Percentiles rank a stretch among this genome's conserved stretches.
These are phyloP conservation scores for Sebastes paucispinis DNA, from an alignment of 2,797 vertebrate genomes.

Conservation along the genomic window DNA sequence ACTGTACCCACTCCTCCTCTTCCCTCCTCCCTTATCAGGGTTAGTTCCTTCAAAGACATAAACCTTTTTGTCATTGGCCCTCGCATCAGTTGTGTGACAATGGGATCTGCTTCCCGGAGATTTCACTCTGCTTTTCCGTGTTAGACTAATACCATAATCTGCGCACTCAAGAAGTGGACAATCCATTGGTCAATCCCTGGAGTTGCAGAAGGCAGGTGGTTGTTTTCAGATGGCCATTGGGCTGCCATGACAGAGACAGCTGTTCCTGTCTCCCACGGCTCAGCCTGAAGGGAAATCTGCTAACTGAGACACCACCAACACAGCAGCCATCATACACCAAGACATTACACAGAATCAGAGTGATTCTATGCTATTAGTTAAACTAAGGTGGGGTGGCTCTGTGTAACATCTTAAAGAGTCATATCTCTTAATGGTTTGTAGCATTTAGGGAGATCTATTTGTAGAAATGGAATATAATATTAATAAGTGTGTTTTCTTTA, in stretches of 20 bases:
- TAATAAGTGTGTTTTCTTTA: too few species aligned
- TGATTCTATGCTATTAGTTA: neutral
- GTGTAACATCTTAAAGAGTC: neutral
- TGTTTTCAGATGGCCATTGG: conserved; percentile 31
- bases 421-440: neutral
- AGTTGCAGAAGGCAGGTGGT: conserved; percentile 52
- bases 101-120: conserved; percentile 36
- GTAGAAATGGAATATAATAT: too few species aligned
- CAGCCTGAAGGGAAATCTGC: conserved; percentile 31
- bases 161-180: conserved; percentile 37
- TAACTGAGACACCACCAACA: conserved; percentile 2
- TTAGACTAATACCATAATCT: conserved; percentile 55
- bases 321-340: neutral
- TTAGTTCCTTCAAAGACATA: conserved; percentile 37
- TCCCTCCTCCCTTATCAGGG: conserved; percentile 24
- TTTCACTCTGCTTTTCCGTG: conserved; percentile 30
- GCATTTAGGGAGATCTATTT: too few species aligned
- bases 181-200: conserved; percentile 44
- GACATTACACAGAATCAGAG: conserved; percentile 2
- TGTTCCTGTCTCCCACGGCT: conserved; percentile 45
- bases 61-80: conserved; percentile 42
- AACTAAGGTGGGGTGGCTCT: neutral
- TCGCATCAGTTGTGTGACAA: conserved; percentile 39
- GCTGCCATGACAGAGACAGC: conserved; percentile 40
- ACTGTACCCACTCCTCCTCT: neutral